A percentile compares a stretch with the other conserved stretches of the same genome.
Evolutionary conservation across 2,113 vertebrate species (phyloP).

Genomic region (Enhydra lutris): DNA sequence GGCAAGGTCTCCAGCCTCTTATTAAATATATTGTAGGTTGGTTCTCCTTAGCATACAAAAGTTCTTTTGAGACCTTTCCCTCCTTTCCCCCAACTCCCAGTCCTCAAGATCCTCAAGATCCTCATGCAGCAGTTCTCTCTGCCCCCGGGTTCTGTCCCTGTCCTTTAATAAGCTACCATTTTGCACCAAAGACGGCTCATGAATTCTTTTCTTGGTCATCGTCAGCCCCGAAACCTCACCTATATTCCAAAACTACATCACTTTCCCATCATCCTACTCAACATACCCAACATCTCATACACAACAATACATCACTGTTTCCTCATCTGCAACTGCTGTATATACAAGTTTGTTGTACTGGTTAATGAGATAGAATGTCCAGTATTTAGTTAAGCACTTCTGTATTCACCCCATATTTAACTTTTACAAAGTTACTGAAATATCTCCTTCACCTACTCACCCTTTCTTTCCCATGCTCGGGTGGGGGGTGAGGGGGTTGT

Average conservation of each 20-base stretch:
- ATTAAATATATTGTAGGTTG: no score
- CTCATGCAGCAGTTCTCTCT: no score
- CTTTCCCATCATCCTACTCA: background rate
- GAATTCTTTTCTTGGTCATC: background rate
- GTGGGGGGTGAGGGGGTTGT: accelerated
- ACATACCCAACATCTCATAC: background rate
- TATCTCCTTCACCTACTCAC: background rate
- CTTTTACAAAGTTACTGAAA: background rate
- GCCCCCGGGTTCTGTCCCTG: no score
- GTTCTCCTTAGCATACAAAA: background rate
- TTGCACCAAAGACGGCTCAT: background rate
- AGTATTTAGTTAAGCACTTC: background rate
- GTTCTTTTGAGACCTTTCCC: background rate
- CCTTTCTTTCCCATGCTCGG: background rate
- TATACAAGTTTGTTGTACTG: background rate
- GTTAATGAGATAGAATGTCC: background rate
- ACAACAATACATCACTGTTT: background rate
- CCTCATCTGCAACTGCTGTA: background rate
- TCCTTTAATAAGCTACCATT: background rate
- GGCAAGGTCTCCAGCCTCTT: no score
- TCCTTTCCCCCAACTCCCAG: background rate
- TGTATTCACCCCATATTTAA: background rate
- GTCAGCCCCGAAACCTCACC: background rate
- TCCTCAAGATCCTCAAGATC: no score
- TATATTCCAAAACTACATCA: background rate